Percentiles rank a stretch among this genome's conserved stretches.
Conservation (phyloP, 2,113 vertebrate species). For the Nothobranchius kuhntae region DNA sequence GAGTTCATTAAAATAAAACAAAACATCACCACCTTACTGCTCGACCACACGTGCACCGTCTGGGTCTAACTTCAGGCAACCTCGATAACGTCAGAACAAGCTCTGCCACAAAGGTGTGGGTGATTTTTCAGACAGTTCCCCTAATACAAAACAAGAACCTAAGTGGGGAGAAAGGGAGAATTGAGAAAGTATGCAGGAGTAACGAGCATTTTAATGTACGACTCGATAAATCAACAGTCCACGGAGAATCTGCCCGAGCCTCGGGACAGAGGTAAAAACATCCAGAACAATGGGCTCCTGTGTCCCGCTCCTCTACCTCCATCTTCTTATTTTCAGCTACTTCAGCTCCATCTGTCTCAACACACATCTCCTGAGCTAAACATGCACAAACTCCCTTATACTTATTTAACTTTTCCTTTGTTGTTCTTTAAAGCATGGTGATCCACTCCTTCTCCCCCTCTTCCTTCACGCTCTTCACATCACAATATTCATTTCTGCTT, state of each 20-base stretch:
- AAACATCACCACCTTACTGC: too few species aligned
- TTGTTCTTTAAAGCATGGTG: not conserved
- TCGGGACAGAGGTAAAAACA: conserved; percentile 77
- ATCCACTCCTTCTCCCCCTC: conserved; percentile 6
- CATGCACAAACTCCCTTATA: conserved; percentile 7
- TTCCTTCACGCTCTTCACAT: conserved; percentile 53
- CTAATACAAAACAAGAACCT: conserved; percentile 18
- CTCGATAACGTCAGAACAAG: not conserved
- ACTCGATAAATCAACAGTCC: conserved; percentile 82
- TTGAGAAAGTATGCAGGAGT: conserved; percentile 69
- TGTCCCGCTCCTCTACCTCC: conserved; percentile 81
- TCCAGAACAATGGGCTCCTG: conserved; percentile 91
- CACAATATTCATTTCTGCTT: conserved; percentile 63
- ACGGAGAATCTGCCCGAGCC: conserved; percentile 68
- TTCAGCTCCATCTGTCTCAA: conserved; percentile 40
- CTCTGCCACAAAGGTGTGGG: not conserved
- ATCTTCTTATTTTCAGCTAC: conserved; percentile 38
- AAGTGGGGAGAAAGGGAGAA: conserved; percentile 22
- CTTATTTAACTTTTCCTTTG: conserved; percentile 24
- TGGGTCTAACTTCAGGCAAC: conserved; percentile 6
- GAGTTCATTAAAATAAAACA: not conserved
- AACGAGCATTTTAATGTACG: conserved; percentile 81
- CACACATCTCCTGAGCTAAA: conserved; percentile 1
- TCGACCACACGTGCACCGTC: too few species aligned
- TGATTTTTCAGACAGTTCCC: conserved; percentile 16